phyloP scores from a whole-genome alignment of 2,113 vertebrate species.

The Micromys minutus region DNA sequence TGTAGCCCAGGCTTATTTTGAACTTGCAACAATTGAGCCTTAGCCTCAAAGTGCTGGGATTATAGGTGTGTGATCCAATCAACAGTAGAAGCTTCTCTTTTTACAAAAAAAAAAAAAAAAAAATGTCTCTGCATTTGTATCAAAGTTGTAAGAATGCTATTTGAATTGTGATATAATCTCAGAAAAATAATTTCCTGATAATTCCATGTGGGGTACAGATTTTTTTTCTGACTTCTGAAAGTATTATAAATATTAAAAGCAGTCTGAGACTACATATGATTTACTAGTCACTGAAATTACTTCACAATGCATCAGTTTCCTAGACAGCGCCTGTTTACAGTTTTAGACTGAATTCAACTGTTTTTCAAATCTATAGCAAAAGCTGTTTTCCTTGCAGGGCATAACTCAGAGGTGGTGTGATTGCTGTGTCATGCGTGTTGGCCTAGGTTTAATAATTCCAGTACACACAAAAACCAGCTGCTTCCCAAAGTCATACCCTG shows the following conservation, averaged over 20 bases:
- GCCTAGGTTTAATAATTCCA: neutral
- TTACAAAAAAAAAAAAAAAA: neutral
- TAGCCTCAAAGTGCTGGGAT: neutral
- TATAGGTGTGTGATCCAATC: neutral
- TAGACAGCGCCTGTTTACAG: neutral
- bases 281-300: neutral
- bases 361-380: neutral
- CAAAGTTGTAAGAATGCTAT: neutral
- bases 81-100: neutral
- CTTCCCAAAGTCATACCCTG: neutral
- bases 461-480: neutral
- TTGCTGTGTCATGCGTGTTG: neutral
- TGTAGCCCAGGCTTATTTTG: neutral
- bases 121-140: neutral
- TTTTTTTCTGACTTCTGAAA: conserved; percentile 1
- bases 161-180: neutral
- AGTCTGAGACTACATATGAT: neutral
- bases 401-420: neutral
- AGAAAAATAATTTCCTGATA: neutral
- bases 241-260: neutral
- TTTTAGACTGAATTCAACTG: neutral
- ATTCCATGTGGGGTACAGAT: conserved; percentile 9
- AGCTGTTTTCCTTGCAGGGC: neutral
- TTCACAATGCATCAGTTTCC: neutral
- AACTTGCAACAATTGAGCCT: neutral